phyloP scores from a whole-genome alignment of 2,113 vertebrate species.

The Noctilio leporinus region DNA sequence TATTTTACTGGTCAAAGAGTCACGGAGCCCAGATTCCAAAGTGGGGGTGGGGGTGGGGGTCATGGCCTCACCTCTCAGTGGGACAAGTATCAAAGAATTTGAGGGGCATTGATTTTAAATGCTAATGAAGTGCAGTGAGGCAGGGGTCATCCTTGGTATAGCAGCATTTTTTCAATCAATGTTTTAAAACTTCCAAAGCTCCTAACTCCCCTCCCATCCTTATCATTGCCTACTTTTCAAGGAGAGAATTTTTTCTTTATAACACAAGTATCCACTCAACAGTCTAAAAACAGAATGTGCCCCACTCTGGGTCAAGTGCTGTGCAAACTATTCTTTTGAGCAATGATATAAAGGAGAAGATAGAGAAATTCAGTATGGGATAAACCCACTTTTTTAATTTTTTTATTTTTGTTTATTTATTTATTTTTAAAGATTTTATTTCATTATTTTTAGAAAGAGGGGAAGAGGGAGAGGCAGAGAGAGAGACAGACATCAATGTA shows the following conservation, averaged over 20 bases:
- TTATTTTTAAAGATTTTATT: too few relatives aligned
- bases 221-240: background rate
- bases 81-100: background rate
- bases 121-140: too few relatives aligned
- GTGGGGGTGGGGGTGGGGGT: too few relatives aligned
- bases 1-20: background rate
- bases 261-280: background rate
- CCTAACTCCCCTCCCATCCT: background rate
- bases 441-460: too few relatives aligned
- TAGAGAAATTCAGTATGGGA: background rate
- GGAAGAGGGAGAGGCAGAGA: too few relatives aligned
- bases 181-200: background rate
- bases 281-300: background rate
- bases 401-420: too few relatives aligned
- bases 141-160: too few relatives aligned
- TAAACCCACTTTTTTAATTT: too few relatives aligned
- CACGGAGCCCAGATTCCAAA: background rate
- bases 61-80: background rate
- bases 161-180: too few relatives aligned
- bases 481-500: too few relatives aligned
- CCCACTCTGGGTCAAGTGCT: background rate
- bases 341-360: background rate
- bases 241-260: background rate
- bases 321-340: background rate
- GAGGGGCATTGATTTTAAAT: too few relatives aligned